A percentile compares a stretch with the other conserved stretches of the same genome.
phyloP scores from a whole-genome alignment of 2,113 vertebrate genomes.

The Cinclus mexicanus region DNA sequence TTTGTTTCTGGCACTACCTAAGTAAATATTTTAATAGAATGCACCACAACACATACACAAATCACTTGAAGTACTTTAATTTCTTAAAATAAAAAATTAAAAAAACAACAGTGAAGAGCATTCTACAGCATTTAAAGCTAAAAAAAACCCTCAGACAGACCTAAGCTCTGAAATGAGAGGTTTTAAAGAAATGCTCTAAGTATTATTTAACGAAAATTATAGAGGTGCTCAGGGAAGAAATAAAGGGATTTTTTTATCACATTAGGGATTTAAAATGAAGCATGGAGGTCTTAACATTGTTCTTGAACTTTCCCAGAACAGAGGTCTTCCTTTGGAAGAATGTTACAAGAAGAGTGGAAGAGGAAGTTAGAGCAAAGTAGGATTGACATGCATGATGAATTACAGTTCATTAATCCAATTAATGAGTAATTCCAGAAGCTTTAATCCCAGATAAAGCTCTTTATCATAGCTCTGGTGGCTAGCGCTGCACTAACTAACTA shows the following conservation, averaged over 20 bases:
- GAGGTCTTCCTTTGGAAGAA: slow-evolving; percentile 30
- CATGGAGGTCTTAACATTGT: slow-evolving; percentile 7
- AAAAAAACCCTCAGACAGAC: neutral
- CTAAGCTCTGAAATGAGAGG: neutral
- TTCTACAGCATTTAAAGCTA: neutral
- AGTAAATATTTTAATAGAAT: neutral
- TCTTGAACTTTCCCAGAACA: slow-evolving; percentile 41
- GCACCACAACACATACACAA: neutral
- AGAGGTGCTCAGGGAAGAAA: neutral
- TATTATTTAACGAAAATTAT: neutral
- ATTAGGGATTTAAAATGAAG: slow-evolving; percentile 50
- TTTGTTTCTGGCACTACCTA: neutral
- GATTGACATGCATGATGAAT: slow-evolving; percentile 60
- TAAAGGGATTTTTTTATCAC: slow-evolving; percentile 26
- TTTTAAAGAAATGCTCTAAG: neutral
- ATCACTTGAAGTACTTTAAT: neutral
- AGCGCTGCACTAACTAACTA: neutral
- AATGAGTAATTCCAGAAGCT: slow-evolving; percentile 74
- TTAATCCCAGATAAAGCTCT: slow-evolving; percentile 65
- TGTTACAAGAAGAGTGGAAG: slow-evolving; percentile 25
- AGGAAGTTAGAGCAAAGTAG: slow-evolving; percentile 38
- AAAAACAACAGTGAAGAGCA: neutral
- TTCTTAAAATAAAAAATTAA: neutral
- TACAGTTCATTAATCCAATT: slow-evolving; percentile 77
- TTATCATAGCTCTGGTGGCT: slow-evolving; percentile 55